phyloP scores from a whole-genome alignment of 2,888 invertebrate species.

The Argyresthia goedartella region DNA sequence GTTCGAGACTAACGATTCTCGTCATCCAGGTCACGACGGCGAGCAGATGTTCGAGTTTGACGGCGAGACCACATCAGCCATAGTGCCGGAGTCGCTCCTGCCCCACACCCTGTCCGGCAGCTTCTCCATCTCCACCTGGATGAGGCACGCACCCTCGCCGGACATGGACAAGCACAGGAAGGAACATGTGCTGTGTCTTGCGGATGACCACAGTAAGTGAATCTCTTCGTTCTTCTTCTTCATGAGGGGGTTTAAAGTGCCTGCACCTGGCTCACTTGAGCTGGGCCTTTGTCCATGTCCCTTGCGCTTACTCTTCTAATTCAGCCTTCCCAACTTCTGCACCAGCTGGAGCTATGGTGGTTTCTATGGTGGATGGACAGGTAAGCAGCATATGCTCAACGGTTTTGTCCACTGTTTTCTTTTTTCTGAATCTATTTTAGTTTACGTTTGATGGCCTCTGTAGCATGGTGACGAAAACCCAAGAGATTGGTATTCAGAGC shows the following conservation, averaged over 20 bases:
- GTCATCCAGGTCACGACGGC: constrained; percentile 75
- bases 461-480: too few species aligned
- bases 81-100: constrained; percentile 82
- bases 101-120: constrained; percentile 83
- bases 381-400: too few species aligned
- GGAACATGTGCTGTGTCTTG: constrained; percentile 96
- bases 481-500: too few species aligned
- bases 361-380: too few species aligned
- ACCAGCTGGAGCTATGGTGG: too few species aligned
- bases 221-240: not conserved
- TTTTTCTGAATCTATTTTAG: not conserved
- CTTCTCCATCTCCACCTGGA: constrained; percentile 95
- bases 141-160: constrained; percentile 88
- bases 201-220: constrained; percentile 96
- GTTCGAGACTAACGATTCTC: too few species aligned
- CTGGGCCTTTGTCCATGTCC: too few species aligned
- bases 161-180: constrained; percentile 91
- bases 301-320: too few species aligned
- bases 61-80: constrained; percentile 85
- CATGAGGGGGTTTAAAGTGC: too few species aligned
- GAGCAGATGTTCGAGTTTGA: constrained; percentile 97
- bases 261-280: too few species aligned
- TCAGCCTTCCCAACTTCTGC: too few species aligned
- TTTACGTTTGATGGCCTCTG: too few species aligned
- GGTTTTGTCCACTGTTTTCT: not conserved